Conservation (phyloP, 2,888 invertebrate genomes). For the Lampropteryx suffumata region DNA sequence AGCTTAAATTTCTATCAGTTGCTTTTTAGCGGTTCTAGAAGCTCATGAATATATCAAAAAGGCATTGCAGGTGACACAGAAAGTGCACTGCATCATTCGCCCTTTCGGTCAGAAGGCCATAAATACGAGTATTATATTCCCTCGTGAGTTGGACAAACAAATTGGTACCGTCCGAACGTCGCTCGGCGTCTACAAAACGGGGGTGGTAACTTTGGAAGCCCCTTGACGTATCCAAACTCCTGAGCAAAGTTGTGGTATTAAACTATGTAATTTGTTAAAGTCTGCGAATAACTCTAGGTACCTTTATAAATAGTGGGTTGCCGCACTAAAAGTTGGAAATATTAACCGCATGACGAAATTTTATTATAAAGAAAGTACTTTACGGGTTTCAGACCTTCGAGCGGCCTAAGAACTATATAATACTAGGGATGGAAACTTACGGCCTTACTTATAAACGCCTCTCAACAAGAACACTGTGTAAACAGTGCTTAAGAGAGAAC, state of each 20-base stretch:
- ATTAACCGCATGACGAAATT: not conserved
- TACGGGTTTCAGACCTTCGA: too few species aligned
- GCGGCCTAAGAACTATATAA: too few species aligned
- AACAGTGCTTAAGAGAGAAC: too few species aligned
- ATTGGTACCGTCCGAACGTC: slow-evolving; percentile 6
- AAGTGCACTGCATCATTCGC: slow-evolving; percentile 45
- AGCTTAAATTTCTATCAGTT: slow-evolving; percentile 31
- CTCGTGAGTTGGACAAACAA: slow-evolving; percentile 26
- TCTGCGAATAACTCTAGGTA: slow-evolving; percentile 3
- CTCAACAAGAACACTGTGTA: too few species aligned
- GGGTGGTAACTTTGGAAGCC: slow-evolving; percentile 19
- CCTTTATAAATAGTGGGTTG: not conserved
- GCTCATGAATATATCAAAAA: slow-evolving; percentile 48
- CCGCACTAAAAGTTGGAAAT: not conserved
- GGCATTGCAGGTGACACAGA: slow-evolving; percentile 39
- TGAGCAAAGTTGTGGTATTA: slow-evolving; percentile 24
- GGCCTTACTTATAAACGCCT: too few species aligned
- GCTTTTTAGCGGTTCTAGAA: slow-evolving; percentile 29
- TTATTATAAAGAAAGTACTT: not conserved
- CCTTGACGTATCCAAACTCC: slow-evolving; percentile 28
- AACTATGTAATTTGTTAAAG: slow-evolving; percentile 21
- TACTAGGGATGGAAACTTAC: too few species aligned
- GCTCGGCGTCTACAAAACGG: slow-evolving; percentile 23
- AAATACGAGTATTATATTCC: slow-evolving; percentile 33
- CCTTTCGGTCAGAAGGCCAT: slow-evolving; percentile 33